phyloP scores from a whole-genome alignment of 1,140 invertebrate species.

The Caenorhabditis remanei region DNA sequence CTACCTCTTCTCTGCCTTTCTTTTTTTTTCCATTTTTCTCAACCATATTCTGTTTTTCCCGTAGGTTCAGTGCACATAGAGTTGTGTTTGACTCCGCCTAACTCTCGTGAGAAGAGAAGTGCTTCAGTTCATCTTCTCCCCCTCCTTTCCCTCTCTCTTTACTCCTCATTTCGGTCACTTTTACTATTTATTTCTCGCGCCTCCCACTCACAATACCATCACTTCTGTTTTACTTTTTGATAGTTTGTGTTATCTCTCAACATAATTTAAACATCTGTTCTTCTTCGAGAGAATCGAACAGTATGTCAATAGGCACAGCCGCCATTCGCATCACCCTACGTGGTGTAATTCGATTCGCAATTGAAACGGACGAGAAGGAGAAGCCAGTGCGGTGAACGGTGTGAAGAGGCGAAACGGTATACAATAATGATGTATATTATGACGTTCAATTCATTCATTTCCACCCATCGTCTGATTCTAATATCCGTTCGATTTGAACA shows the following conservation, averaged over 20 bases:
- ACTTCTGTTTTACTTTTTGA: not conserved
- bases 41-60: not conserved
- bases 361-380: not conserved
- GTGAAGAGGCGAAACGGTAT: slow-evolving; percentile 56
- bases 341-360: slow-evolving; percentile 51
- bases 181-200: slow-evolving; percentile 25
- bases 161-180: slow-evolving; percentile 13
- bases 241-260: not conserved
- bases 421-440: slow-evolving; percentile 55
- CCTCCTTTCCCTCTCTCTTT: not conserved
- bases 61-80: slow-evolving; percentile 20
- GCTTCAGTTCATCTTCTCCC: slow-evolving; percentile 41
- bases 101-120: slow-evolving; percentile 54
- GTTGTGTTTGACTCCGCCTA: slow-evolving; percentile 35
- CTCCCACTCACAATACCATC: not conserved
- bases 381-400: not conserved
- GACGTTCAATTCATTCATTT: not conserved
- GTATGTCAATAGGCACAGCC: slow-evolving; percentile 37
- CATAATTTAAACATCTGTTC: slow-evolving; percentile 2
- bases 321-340: not conserved
- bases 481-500: slow-evolving; percentile 8
- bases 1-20: not conserved
- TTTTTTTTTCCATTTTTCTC: not conserved
- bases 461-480: not conserved
- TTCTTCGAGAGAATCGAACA: not conserved